phyloP scores from a whole-genome alignment of 2,113 vertebrate genomes.

The Pomatorhinus ruficollis region DNA sequence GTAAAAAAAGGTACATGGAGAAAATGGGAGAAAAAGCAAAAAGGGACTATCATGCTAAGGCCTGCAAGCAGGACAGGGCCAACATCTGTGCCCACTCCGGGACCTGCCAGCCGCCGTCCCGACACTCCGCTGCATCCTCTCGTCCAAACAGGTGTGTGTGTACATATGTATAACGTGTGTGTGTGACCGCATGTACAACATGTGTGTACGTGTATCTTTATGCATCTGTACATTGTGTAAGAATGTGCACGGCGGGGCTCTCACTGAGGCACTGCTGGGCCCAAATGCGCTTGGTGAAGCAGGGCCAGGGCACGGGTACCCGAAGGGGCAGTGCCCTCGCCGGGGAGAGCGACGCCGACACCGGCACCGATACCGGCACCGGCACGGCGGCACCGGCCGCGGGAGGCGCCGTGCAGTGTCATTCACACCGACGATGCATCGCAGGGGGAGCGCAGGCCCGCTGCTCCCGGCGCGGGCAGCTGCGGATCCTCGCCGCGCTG shows the following conservation, averaged over 20 bases:
- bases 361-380: background rate
- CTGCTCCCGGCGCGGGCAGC: background rate
- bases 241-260: accelerated
- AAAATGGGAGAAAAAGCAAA: background rate
- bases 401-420: background rate
- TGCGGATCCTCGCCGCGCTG: background rate
- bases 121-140: background rate
- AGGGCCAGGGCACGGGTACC: background rate
- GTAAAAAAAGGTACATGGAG: background rate
- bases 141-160: background rate
- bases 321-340: no score
- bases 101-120: background rate
- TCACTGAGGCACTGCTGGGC: background rate
- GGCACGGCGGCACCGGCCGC: background rate
- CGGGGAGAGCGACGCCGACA: background rate
- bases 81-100: background rate
- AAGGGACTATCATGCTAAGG: accelerated
- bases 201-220: accelerated
- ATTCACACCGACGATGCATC: background rate
- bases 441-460: background rate
- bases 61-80: background rate
- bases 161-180: no score
- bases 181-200: background rate
- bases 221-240: accelerated
- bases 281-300: background rate